Evolutionary conservation across 37 sponge, comb jelly and placozoan genomes (phyloP), one percentile per base, ranked within the genome.

Genomic region (Haliclona indistincta): DNA sequence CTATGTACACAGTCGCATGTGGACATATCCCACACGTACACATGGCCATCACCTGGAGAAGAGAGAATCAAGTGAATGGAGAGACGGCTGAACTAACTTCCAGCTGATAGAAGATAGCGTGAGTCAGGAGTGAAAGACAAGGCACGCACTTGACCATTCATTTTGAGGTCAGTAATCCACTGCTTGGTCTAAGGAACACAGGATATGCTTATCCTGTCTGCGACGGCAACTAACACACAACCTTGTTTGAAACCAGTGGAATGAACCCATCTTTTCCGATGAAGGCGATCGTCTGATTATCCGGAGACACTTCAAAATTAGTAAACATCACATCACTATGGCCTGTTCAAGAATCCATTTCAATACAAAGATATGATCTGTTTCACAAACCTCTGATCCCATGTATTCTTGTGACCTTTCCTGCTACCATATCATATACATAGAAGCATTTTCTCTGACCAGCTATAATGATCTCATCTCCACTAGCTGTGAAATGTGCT

Each of bases 21-120:
- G 19, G 73, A 22, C 83, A 96, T 63, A 76, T 96, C 96, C 96
- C 96, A 96, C n/a, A 96, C 87, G 60, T 96, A 96, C 42, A 96
- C 93, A 40, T 82, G 68, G 17, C 96, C 93, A 56, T 96, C 93
- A 86, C 84, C 94, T 94, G 73, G 26, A 45, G 54, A 29, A 38
- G n/a, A n/a, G 52, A 69, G 10, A 26, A 65, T 32, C 22, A 4
- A 35, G 38, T 35, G 13, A 47, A 47, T 47, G 32, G 47, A 23
- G 41, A 55, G 8, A 35, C 38, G 15, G 7, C 2, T 22, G 19
- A 34, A 69, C 94, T 75, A 62, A 92, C 96, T 89, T 60, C 96
- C 96, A 79, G 47, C 33, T 0, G 96, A 91, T 26, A 88, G 68
- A 54, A 96, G 54, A 47, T 74, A 68, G 32, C 51, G 34, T 44